Conservation (phyloP, 2,888 invertebrate species). For the Syrista parreyssii region DNA sequence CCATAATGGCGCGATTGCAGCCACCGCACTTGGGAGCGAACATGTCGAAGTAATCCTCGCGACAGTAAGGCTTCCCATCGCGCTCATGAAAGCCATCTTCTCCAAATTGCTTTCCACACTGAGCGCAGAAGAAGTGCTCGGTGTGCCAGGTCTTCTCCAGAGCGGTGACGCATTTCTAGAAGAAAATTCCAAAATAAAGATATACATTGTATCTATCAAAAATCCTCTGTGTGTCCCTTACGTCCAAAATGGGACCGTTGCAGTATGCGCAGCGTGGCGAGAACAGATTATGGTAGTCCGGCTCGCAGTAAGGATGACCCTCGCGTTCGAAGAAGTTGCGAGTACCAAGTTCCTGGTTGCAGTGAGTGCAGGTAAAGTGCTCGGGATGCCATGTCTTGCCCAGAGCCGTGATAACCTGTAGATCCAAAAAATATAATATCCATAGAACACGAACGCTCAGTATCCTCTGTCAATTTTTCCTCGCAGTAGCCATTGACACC, state of each 20-base stretch:
- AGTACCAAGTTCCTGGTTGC: conserved; percentile 95
- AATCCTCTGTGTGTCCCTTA: conserved; percentile 69
- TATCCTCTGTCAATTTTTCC: background rate
- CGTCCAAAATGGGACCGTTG: conserved; percentile 98
- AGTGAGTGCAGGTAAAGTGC: conserved; percentile 98
- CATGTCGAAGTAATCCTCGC: conserved; percentile 96
- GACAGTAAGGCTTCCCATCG: conserved; percentile 95
- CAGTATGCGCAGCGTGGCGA: conserved; percentile 99
- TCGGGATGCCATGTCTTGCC: conserved; percentile 99
- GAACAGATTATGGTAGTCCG: conserved; percentile 98
- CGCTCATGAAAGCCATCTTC: conserved; percentile 98
- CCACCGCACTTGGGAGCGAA: conserved; percentile 98
- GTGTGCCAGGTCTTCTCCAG: conserved; percentile 98
- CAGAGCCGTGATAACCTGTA: conserved; percentile 90
- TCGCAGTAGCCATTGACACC: background rate
- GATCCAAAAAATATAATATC: conserved; percentile 20
- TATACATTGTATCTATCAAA: background rate
- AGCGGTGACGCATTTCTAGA: conserved; percentile 98
- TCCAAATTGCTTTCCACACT: conserved; percentile 96
- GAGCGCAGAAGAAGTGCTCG: conserved; percentile 98
- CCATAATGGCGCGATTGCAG: conserved; percentile 95
- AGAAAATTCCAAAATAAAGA: conserved; percentile 44
- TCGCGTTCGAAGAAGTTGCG: conserved; percentile 99
- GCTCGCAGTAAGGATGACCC: conserved; percentile 96
- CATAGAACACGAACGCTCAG: background rate